phyloP scores from a whole-genome alignment of 2,888 invertebrate genomes.

The Psylliodes chrysocephalus region DNA sequence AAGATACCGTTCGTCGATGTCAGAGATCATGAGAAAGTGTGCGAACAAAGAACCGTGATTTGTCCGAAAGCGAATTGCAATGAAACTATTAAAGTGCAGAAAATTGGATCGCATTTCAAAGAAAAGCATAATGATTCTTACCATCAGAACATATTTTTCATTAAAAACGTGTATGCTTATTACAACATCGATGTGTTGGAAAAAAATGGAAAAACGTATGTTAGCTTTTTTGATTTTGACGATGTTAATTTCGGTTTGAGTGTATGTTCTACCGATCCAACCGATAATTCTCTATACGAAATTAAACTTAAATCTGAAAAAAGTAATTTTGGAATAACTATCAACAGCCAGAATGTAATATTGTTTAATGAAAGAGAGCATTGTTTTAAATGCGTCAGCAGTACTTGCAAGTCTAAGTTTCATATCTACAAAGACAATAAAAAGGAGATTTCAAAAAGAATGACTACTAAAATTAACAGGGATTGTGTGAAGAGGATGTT shows the following conservation, averaged over 20 bases:
- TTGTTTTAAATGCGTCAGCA: slow-evolving; percentile 42
- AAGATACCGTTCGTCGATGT: slow-evolving; percentile 37
- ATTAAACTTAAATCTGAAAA: slow-evolving; percentile 39
- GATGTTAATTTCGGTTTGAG: slow-evolving; percentile 43
- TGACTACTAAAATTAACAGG: slow-evolving; percentile 44
- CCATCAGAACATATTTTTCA: slow-evolving; percentile 34
- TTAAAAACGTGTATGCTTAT: slow-evolving; percentile 40
- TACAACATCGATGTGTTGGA: slow-evolving; percentile 43
- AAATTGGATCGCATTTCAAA: slow-evolving; percentile 40
- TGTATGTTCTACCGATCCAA: slow-evolving; percentile 36
- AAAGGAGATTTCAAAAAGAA: slow-evolving; percentile 40
- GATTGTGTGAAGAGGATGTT: slow-evolving; percentile 43
- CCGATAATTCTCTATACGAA: slow-evolving; percentile 37
- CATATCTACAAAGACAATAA: slow-evolving; percentile 41
- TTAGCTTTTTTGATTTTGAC: slow-evolving; percentile 43
- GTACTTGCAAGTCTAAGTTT: slow-evolving; percentile 40
- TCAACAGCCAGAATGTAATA: slow-evolving; percentile 36
- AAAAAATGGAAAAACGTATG: slow-evolving; percentile 40
- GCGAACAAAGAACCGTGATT: slow-evolving; percentile 29
- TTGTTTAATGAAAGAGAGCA: slow-evolving; percentile 42
- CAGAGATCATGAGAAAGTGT: slow-evolving; percentile 41
- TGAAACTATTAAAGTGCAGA: slow-evolving; percentile 34
- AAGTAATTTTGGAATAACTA: slow-evolving; percentile 38
- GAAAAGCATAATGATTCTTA: slow-evolving; percentile 40
- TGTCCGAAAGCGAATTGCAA: slow-evolving; percentile 41